Base-by-base conservation (phyloP, 2,888 invertebrate genomes). In the Sesia bembeciformis region DNA sequence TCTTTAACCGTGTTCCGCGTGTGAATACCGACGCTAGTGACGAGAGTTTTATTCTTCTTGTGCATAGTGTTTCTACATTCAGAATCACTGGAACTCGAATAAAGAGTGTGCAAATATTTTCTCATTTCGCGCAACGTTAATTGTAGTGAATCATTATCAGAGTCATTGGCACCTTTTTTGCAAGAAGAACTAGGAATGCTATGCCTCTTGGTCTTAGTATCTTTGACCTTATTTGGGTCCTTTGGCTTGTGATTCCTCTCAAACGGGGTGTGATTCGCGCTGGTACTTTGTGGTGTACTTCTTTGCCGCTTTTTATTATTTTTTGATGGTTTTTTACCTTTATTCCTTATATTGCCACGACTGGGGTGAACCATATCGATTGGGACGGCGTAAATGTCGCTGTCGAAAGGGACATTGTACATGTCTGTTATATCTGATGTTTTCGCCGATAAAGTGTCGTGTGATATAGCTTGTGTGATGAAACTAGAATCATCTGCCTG, bases 401-500 rank as follows among this genome's bases (percentile, higher is more conserved):
- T 95, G 73, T 96, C 96, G 66, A 96, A 94, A 60, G 96, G 96
- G 58, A 96, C 96, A 84, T 95, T 96, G 77, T 96, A 96, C 91
- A 96, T 93, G 77, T 96, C 96, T 43, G 93, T 93, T 58, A 95
- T 95, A 71, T 95, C 94, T 59, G 93, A 92, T n/a, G 93, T 92
- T 59, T 93, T 91, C 4, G 82, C 72, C 5, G 91, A 89, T 43
- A 96, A 86, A 3, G 95, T 94, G 72, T 96, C 96, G 72, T 96
- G 96, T 0, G 96, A 96, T 90, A 96, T 96, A 41, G 96, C 96
- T 72, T 96, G 96, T 0, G 96, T 96, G 62, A 96, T 96, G 74
- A 96, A 96, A 72, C 93, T 95, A 38, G 96, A 96, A 76, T 96
- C 96, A 70, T 96, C 96, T 1, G 92, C 93, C 81, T 93, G 94